Percentiles rank a stretch among this genome's conserved stretches.
Evolutionary conservation across 1,140 invertebrate genomes (phyloP).

Genomic region (Augochlora pura): DNA sequence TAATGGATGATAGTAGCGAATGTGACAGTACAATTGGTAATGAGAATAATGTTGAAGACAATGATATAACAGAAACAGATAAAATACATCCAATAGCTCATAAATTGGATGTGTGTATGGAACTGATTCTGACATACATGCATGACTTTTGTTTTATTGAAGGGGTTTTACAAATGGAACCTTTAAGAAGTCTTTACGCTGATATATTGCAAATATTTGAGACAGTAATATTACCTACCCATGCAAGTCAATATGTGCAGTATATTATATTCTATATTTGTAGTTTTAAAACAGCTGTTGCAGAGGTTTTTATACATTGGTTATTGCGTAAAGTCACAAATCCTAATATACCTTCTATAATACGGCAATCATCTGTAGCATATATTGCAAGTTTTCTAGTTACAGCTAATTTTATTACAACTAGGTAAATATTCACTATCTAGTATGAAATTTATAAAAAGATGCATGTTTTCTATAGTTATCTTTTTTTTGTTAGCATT

Average conservation of each 20-base stretch:
- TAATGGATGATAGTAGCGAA: conserved; percentile 56
- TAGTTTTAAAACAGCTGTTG: conserved; percentile 84
- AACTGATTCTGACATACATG: conserved; percentile 83
- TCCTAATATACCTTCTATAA: conserved; percentile 83
- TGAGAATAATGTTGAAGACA: conserved; percentile 69
- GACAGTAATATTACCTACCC: conserved; percentile 86
- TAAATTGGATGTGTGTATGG: conserved; percentile 85
- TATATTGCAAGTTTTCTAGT: conserved; percentile 90
- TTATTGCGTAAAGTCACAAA: conserved; percentile 89
- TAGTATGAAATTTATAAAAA: not conserved
- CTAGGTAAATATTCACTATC: conserved; percentile 81
- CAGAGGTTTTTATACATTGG: conserved; percentile 85
- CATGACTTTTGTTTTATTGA: conserved; percentile 77
- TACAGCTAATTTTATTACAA: conserved; percentile 84
- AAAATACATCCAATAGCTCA: conserved; percentile 79
- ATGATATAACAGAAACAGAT: conserved; percentile 60
- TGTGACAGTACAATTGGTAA: conserved; percentile 70
- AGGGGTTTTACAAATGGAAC: conserved; percentile 72
- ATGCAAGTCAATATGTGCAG: conserved; percentile 88
- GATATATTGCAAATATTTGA: conserved; percentile 86
- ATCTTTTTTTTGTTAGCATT: conserved; percentile 78
- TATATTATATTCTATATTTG: conserved; percentile 90
- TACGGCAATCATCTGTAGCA: conserved; percentile 85
- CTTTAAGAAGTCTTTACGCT: conserved; percentile 76
- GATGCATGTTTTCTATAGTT: not conserved